Percentiles rank a stretch among this genome's conserved stretches.
Conservation (phyloP, 1,140 invertebrate species). For the Macrotrachela quadricornifera region DNA sequence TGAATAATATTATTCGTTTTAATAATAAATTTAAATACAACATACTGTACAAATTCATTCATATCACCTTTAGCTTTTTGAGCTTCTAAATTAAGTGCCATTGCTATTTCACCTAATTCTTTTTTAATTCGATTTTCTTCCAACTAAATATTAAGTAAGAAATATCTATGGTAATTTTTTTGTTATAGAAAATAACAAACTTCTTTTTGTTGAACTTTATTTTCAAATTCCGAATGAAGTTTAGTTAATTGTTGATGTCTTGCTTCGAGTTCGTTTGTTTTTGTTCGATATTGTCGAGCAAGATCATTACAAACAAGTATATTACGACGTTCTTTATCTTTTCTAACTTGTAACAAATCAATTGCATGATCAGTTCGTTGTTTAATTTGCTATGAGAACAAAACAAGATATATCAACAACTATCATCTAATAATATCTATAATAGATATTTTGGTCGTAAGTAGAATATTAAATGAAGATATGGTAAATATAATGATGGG, state of each 20-base stretch:
- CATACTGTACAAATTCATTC: slow-evolving; percentile 11
- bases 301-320: slow-evolving; percentile 18
- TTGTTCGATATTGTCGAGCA: slow-evolving; percentile 17
- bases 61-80: slow-evolving; percentile 17
- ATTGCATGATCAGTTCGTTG: slow-evolving; percentile 13
- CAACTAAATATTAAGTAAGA: not conserved
- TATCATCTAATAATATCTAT: too few relatives aligned
- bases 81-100: slow-evolving; percentile 21
- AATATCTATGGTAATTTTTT: too few relatives aligned
- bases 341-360: slow-evolving; percentile 10
- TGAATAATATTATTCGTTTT: not conserved
- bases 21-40: slow-evolving; percentile 11
- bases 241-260: slow-evolving; percentile 18
- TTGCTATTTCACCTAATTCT: slow-evolving; percentile 20
- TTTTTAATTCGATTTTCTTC: slow-evolving; percentile 19
- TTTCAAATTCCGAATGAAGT: slow-evolving; percentile 21
- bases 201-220: slow-evolving; percentile 23
- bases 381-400: slow-evolving; percentile 15
- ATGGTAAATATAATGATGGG: too few relatives aligned
- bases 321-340: slow-evolving; percentile 16
- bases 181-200: slow-evolving; percentile 2
- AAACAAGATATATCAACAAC: too few relatives aligned
- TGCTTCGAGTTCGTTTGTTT: slow-evolving; percentile 20
- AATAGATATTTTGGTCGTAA: too few relatives aligned
- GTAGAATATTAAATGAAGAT: too few relatives aligned